Evolutionary conservation across 2,888 invertebrate species (phyloP).

Genomic region (Diarsia brunnea): DNA sequence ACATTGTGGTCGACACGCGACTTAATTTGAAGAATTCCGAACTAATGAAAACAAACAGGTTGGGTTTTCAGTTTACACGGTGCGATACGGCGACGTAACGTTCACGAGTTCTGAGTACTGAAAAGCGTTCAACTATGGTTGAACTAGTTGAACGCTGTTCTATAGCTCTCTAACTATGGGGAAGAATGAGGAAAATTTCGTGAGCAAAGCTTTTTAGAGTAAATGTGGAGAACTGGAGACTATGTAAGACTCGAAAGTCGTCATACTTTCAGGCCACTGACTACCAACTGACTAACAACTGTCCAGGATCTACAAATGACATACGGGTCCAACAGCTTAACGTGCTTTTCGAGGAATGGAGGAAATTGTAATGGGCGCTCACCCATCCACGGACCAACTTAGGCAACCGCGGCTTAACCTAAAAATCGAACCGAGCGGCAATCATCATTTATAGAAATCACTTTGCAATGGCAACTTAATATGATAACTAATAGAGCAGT

Average conservation of each 20-base stretch:
- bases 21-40: conserved; percentile 70
- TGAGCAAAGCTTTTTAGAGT: background rate
- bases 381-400: too few relatives aligned
- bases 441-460: background rate
- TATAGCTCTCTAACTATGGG: too few relatives aligned
- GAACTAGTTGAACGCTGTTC: too few relatives aligned
- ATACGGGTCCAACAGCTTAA: too few relatives aligned
- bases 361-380: too few relatives aligned
- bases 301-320: too few relatives aligned
- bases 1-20: conserved; percentile 64
- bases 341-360: too few relatives aligned
- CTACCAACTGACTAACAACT: too few relatives aligned
- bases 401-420: too few relatives aligned
- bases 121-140: background rate
- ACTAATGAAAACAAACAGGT: conserved; percentile 71
- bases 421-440: too few relatives aligned
- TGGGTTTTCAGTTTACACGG: conserved; percentile 30
- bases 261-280: too few relatives aligned
- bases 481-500: background rate
- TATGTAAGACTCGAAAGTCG: background rate
- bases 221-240: background rate
- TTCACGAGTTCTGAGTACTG: background rate
- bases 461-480: background rate
- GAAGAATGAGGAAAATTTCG: background rate
- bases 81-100: conserved; percentile 53